A percentile compares a stretch with the other conserved stretches of the same genome.
Conservation (phyloP, 2,888 invertebrate species). For the Polydesmus complanatus region DNA sequence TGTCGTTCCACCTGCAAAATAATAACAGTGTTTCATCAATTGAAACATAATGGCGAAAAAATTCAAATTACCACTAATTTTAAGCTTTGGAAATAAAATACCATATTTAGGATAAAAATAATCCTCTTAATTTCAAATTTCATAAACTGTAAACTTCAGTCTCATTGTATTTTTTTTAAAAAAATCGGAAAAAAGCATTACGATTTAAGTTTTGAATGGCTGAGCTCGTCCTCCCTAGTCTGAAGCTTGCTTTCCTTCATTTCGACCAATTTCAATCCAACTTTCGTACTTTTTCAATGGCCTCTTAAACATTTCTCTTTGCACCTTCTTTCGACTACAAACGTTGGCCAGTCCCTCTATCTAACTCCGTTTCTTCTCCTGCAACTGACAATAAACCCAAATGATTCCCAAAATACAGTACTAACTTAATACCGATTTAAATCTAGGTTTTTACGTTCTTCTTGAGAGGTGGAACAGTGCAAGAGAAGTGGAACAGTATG, state of each 20-base stretch:
- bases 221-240: slow-evolving; percentile 33
- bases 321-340: slow-evolving; percentile 34
- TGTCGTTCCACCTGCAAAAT: slow-evolving; percentile 9
- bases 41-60: background rate
- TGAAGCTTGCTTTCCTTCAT: slow-evolving; percentile 32
- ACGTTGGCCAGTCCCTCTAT: slow-evolving; percentile 33
- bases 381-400: slow-evolving; percentile 27
- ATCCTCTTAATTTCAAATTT: no score
- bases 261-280: slow-evolving; percentile 31
- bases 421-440: background rate
- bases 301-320: slow-evolving; percentile 33
- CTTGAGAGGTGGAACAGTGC: no score
- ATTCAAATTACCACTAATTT: no score
- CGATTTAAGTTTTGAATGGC: slow-evolving; percentile 1
- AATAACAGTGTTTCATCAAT: background rate
- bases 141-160: no score
- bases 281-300: slow-evolving; percentile 32
- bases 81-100: no score
- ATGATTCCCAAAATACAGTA: no score
- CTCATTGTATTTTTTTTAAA: no score
- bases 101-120: no score
- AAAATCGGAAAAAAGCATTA: background rate
- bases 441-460: slow-evolving; percentile 26
- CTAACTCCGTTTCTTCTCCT: slow-evolving; percentile 31
- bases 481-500: no score